Evolutionary conservation across 2,888 invertebrate genomes (phyloP), one percentile per base, ranked within the genome.

Genomic region (Microplitis deprimator): DNA sequence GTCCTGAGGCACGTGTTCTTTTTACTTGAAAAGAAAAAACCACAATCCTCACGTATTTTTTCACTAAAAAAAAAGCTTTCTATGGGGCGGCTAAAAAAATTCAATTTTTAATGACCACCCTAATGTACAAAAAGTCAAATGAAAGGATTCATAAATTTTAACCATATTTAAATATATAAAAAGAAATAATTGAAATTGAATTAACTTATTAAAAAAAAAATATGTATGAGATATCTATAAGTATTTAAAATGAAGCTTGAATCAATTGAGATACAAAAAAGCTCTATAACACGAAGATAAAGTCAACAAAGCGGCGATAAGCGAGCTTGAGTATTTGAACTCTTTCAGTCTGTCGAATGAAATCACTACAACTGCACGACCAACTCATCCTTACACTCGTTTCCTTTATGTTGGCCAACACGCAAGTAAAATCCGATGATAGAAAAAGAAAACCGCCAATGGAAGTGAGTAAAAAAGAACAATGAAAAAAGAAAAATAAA

Each of bases 301-400:
- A 71, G 61, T 62, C 71, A 71, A 71, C 71, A 62, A 62, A 71
- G 62, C 62, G 16, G 10, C 71, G 71, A 71, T 71, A 71, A 71
- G 16, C 71, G 59, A 38, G 20, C 39, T 39, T n/a, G 71, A 71
- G 38, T 61, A 61, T 39, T 71, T 39, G 61, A 39, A 61, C 61
- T 29, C 65, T 65, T 65, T 65, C 38, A 65, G 65, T 65, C 65
- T 20, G 65, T 38, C 50, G 50, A 50, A 50, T 50, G 13, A 38
- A 65, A 65, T 65, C 29, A 65, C 65, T 65, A 65, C 65, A 50
- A 13, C 50, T 50, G 10, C 50, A 50, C 13, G 50, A 50, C 50
- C 50, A 50, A 0, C 50, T 50, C 50, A 50, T 50, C 50, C 50
- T 50, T 50, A 50, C 50, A 50, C 50, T 50, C 50, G 4, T 50